Evolutionary conservation across 2,888 invertebrate genomes (phyloP), one percentile per base, ranked within the genome.

Genomic region (Andrena hattorfiana): DNA sequence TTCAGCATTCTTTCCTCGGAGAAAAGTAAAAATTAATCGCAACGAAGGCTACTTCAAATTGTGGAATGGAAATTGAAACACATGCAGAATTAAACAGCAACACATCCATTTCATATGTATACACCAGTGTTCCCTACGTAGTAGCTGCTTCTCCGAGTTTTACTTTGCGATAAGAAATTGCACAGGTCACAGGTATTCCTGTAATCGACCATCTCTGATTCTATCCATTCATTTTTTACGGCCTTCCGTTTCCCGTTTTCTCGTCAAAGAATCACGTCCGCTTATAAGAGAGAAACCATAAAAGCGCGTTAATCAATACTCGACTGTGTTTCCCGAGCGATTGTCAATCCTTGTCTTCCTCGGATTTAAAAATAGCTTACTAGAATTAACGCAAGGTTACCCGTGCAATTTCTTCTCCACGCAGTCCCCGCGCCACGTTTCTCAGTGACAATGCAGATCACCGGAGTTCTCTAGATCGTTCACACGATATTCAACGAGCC

Each of bases 401-500:
- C 0, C 13, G 28, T 42, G 16, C 10, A 74, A 78, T 67, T 51
- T 48, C 16, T 42, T 66, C 35, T 16, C 13, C 42, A 28, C 2
- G 23, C 20, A 20, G 16, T 56, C 20, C 6, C 2, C n/a, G 23
- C 8, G n/a, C 49, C 26, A n/a, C 23, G 49, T 28, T 26, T 67
- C 49, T 51, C 49, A 67, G 49, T 8, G 23, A 23, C 48, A 32
- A 64, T 30, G 20, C 49, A 13, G 42, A 13, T 10, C 42, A 56
- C 68, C 49, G 10, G 16, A 30, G 20, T 32, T 23, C 13, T 10
- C 67, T 20, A 81, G 78, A 81, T 81, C 26, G 42, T 73, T 81
- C 81, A 6, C 77, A 72, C 77, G 81, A 81, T 81, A 81, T n/a
- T 20, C n/a, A 26, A 4, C 26, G 13, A 20, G 28, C 3, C 13